Evolutionary conservation across 2,888 invertebrate genomes (phyloP), one percentile per base, ranked within the genome.

Genomic region (Hydraecia micacea): DNA sequence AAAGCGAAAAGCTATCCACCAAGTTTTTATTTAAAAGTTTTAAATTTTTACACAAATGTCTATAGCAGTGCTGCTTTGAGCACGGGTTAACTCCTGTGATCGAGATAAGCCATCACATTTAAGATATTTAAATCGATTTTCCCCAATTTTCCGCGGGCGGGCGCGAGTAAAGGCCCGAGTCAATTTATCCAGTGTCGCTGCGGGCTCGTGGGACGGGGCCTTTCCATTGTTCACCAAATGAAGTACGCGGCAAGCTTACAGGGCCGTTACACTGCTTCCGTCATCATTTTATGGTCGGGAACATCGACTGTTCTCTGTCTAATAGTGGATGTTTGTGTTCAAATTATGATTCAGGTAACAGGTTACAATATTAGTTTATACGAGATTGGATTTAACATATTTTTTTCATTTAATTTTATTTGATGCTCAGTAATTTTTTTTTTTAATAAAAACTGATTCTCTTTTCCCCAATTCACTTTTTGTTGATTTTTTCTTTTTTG

Each of bases 81-180:
- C 88, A 89, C 88, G 90, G 92, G 93, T 93, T 93, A 93, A 93
- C 92, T 93, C 90, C 90, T 90, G 80, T 91, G 92, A 96, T 96
- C 95, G 85, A 94, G 96, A 96, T 96, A 96, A 96, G 94, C 93
- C 92, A 91, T 95, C 95, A 96, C 96, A 96, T 96, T 96, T 92
- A 94, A 96, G 96, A 96, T 96, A 96, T 96, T 96, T 96, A 97
- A 97, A 97, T 97, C 96, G 96, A 97, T 96, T 97, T 96, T 94
- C 94, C 94, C 95, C 96, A 96, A 96, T 97, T 97, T 96, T 95
- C 96, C 96, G 94, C 94, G 95, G 93, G 94, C 93, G 94, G 93
- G 95, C 94, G 94, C 95, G 91, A 93, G 93, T 94, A 92, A 93
- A 94, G 93, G 93, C 95, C 90, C 93, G 92, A 95, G 92, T 95